Evolutionary conservation across 2,888 invertebrate species (phyloP).

Genomic region (Melipona beecheii): DNA sequence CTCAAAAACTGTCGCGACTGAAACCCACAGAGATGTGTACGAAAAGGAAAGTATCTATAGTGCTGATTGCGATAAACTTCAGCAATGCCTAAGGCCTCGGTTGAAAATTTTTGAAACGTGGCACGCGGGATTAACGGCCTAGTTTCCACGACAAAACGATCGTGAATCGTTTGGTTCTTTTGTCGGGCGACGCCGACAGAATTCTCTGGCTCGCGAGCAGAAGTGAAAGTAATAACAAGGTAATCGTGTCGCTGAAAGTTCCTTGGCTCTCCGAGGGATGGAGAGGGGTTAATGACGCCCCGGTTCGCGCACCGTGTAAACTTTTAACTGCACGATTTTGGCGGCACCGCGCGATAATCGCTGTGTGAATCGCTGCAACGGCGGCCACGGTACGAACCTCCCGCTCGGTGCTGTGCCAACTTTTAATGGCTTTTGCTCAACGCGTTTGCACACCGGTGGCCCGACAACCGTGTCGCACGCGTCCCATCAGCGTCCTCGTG

Average conservation of each 20-base stretch:
- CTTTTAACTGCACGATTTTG: conserved; percentile 54
- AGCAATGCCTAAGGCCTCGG: background rate
- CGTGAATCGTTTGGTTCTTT: background rate
- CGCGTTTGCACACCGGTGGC: conserved; percentile 47
- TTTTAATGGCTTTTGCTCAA: conserved; percentile 68
- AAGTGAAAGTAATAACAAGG: conserved; percentile 39
- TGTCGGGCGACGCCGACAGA: background rate
- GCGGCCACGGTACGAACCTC: conserved; percentile 56
- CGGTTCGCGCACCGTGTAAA: conserved; percentile 24
- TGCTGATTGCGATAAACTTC: too few relatives aligned
- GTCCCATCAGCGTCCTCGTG: conserved; percentile 6
- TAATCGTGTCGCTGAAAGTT: conserved; percentile 33
- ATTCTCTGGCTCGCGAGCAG: background rate
- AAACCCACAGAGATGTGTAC: too few relatives aligned
- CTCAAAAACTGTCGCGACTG: background rate
- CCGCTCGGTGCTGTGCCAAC: conserved; percentile 46
- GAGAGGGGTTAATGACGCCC: conserved; percentile 49
- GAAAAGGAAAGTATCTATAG: background rate
- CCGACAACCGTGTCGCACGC: conserved; percentile 33
- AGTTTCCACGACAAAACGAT: background rate
- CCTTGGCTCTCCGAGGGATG: background rate
- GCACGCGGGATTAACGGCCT: too few relatives aligned
- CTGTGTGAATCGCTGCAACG: conserved; percentile 42
- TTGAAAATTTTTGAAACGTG: too few relatives aligned
- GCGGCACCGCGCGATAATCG: conserved; percentile 27